Evolutionary conservation across 1,140 invertebrate species (phyloP).

Genomic region (Octopus sinensis): DNA sequence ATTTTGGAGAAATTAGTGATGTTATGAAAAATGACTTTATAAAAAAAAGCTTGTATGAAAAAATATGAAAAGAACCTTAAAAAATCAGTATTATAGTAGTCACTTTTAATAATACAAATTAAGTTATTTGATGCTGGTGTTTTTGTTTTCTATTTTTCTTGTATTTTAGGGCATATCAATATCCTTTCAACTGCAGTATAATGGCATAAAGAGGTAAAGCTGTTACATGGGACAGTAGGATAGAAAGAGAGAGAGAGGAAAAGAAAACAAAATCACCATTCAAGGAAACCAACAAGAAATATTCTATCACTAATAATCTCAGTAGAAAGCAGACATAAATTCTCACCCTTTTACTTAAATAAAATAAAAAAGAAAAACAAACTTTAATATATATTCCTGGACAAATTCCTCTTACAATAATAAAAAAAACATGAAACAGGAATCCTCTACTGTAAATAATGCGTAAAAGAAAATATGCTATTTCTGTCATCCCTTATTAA

Average conservation of each 20-base stretch:
- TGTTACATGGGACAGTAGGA: conserved; percentile 1
- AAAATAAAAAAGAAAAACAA: no score
- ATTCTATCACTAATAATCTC: no score
- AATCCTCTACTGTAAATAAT: no score
- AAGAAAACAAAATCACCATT: not conserved
- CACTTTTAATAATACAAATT: not conserved
- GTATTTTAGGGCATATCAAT: conserved; percentile 9
- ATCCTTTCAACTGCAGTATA: conserved; percentile 5
- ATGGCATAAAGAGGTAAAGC: not conserved
- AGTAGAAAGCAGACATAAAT: no score
- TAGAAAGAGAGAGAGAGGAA: not conserved
- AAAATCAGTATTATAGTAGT: not conserved
- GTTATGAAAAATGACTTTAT: not conserved
- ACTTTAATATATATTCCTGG: no score
- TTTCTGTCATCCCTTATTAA: no score
- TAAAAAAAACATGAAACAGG: no score
- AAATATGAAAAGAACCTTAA: not conserved
- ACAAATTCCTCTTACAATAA: no score
- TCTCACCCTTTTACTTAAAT: no score
- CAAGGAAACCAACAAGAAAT: not conserved
- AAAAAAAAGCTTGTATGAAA: conserved; percentile 7
- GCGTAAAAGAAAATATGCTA: no score
- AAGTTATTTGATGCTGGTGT: conserved; percentile 3
- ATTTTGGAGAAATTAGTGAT: conserved; percentile 10
- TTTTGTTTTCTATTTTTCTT: not conserved